Conservation (phyloP, 92 coral and sea anemone species). For the Palythoa caribaeorum region DNA sequence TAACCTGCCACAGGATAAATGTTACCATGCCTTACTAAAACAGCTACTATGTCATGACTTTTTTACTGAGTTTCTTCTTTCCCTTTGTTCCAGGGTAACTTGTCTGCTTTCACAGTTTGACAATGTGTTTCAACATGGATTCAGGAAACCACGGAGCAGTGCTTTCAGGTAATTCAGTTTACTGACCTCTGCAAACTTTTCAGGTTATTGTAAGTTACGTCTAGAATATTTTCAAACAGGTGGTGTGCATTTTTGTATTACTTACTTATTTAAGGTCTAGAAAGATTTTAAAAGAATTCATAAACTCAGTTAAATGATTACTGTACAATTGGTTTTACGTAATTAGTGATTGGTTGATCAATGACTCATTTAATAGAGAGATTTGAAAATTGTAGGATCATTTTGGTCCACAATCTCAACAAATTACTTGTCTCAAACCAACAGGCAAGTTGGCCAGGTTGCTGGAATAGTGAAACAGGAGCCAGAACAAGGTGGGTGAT, state of each 20-base stretch:
- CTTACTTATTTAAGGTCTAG: too few species aligned
- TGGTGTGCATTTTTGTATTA: too few species aligned
- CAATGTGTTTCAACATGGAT: constrained; percentile 89
- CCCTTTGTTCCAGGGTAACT: constrained; percentile 69
- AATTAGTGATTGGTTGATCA: neutral
- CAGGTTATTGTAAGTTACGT: neutral
- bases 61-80: neutral
- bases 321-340: neutral
- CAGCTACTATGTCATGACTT: neutral
- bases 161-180: constrained; percentile 80
- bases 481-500: constrained; percentile 75
- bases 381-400: too few species aligned
- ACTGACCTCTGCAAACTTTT: neutral
- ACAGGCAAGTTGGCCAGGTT: constrained; percentile 94
- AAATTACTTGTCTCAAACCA: neutral
- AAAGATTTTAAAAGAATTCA: too few species aligned
- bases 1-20: too few species aligned
- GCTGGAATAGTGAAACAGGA: constrained; percentile 86
- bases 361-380: neutral
- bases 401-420: too few species aligned
- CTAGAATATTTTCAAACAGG: too few species aligned
- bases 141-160: constrained; percentile 81
- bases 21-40: too few species aligned
- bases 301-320: too few species aligned
- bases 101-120: constrained; percentile 88